Conservation (phyloP, 2,113 vertebrate genomes). For the Bos taurus region ARS-UCD2.0 NC_037348.1:69702001-69702500, state of each 20-base stretch:
- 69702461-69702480: background rate
- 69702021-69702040: background rate
- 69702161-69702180: background rate
- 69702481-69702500: background rate
- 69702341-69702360: background rate
- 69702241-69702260: no score
- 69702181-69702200: background rate
- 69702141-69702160: background rate
- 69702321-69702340: background rate
- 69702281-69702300: background rate
- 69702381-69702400: background rate
- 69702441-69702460: background rate
- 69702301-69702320: background rate
- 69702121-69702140: background rate
- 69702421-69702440: accelerated
- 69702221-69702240: background rate
- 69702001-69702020: background rate
- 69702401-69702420: background rate
- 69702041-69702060: background rate
- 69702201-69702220: background rate
- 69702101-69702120: background rate
- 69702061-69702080: background rate
- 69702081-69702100: background rate
- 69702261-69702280: background rate
- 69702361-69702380: no score